Conservation (phyloP, 2,888 invertebrate species). For the Petrophora chlorosata region DNA sequence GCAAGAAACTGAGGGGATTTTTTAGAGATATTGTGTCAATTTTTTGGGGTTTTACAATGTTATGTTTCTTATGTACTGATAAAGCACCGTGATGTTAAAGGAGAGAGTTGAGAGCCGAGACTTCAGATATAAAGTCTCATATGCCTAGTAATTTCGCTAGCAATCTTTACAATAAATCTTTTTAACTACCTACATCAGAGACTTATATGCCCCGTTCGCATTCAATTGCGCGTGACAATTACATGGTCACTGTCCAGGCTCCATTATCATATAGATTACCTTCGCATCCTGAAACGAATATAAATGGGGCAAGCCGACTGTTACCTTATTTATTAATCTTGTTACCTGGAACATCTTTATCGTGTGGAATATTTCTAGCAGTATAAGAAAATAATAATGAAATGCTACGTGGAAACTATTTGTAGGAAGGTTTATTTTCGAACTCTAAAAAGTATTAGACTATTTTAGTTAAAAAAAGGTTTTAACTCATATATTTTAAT, state of each 20-base stretch:
- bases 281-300: constrained; percentile 40
- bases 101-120: too few relatives aligned
- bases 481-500: too few relatives aligned
- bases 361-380: neutral
- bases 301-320: constrained; percentile 29
- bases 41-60: too few relatives aligned
- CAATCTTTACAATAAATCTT: constrained; percentile 17
- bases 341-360: neutral
- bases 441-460: too few relatives aligned
- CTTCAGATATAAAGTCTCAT: too few relatives aligned
- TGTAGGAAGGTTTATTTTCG: too few relatives aligned
- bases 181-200: constrained; percentile 11
- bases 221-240: constrained; percentile 44
- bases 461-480: neutral
- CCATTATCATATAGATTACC: constrained; percentile 52
- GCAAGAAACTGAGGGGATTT: too few relatives aligned
- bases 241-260: constrained; percentile 39
- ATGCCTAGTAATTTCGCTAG: too few relatives aligned
- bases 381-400: neutral
- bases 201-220: constrained; percentile 29
- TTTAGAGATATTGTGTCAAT: too few relatives aligned
- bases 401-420: neutral
- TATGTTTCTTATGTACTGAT: too few relatives aligned
- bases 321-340: constrained; percentile 8
- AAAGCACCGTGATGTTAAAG: too few relatives aligned